Conservation (phyloP, 2,888 invertebrate species). For the Synergus japonicus region DNA sequence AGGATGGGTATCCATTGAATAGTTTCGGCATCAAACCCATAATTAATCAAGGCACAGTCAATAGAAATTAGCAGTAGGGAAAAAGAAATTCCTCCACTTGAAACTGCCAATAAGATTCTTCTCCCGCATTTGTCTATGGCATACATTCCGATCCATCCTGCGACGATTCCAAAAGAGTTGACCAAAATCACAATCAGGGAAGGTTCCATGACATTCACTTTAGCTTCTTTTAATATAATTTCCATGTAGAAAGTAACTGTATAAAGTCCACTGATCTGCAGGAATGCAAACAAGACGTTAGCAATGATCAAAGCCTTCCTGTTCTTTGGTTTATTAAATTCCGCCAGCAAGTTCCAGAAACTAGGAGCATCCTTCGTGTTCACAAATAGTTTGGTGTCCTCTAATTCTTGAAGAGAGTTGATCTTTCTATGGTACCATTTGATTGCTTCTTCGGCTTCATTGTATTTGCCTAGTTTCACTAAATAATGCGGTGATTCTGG, state of each 20-base stretch:
- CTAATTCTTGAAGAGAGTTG: conserved; percentile 62
- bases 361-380: conserved; percentile 51
- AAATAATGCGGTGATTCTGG: conserved; percentile 70
- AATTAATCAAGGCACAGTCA: conserved; percentile 63
- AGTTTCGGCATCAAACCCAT: conserved; percentile 53
- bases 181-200: conserved; percentile 68
- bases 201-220: conserved; percentile 61
- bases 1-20: conserved; percentile 65
- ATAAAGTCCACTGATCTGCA: conserved; percentile 68
- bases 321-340: conserved; percentile 51
- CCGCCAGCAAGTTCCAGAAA: conserved; percentile 47
- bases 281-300: conserved; percentile 62
- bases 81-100: conserved; percentile 63
- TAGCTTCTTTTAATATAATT: conserved; percentile 63
- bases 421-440: conserved; percentile 65
- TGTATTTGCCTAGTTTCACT: conserved; percentile 51
- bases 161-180: conserved; percentile 59
- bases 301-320: conserved; percentile 63
- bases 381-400: conserved; percentile 61
- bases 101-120: conserved; percentile 63
- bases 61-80: conserved; percentile 56
- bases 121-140: conserved; percentile 69
- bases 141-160: conserved; percentile 62
- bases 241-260: conserved; percentile 70
- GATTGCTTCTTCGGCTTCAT: conserved; percentile 63